Evolutionary conservation across 2,113 vertebrate genomes (phyloP).

Genomic region (Melanocharis versteri): DNA sequence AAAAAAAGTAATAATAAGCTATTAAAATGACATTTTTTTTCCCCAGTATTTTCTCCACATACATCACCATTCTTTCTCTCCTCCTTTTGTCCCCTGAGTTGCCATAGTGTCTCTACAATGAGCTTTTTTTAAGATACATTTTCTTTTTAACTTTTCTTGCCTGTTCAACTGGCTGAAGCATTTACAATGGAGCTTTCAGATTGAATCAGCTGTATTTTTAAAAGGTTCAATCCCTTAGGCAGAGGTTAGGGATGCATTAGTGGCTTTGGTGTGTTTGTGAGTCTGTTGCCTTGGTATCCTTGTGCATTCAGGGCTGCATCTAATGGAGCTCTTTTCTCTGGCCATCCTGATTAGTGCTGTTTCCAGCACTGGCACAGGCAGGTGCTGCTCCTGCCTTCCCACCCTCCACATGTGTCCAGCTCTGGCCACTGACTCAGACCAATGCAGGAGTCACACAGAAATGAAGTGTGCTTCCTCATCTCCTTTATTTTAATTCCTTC

Average conservation of each 20-base stretch:
- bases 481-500: neutral
- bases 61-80: neutral
- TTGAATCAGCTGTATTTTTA: neutral
- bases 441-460: neutral
- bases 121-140: neutral
- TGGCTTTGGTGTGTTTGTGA: neutral
- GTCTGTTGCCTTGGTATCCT: fast-evolving
- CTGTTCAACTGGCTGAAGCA: neutral
- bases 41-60: neutral
- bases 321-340: neutral
- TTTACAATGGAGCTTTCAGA: neutral
- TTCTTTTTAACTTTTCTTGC: neutral
- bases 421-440: neutral
- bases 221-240: neutral
- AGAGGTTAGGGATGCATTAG: neutral
- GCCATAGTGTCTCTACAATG: neutral
- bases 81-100: neutral
- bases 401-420: neutral
- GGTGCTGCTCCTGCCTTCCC: neutral
- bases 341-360: fast-evolving
- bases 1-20: neutral
- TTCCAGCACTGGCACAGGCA: neutral
- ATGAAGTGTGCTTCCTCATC: neutral
- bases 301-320: fast-evolving
- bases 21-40: neutral